phyloP scores from a whole-genome alignment of 2,797 vertebrate genomes.

The Anguilla anguilla region DNA sequence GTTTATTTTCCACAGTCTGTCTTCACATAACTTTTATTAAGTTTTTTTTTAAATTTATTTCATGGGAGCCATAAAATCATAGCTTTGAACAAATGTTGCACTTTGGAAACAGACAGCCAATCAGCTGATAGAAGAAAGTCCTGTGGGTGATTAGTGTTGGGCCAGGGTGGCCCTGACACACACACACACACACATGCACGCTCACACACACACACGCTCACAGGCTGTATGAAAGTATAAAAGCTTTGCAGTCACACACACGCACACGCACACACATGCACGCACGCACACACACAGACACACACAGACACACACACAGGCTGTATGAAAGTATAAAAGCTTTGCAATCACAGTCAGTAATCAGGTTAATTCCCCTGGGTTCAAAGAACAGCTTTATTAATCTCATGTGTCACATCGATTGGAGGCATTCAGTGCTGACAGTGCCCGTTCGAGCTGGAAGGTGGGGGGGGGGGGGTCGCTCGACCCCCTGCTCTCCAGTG shows the following conservation, averaged over 20 bases:
- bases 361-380: not conserved
- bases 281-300: not conserved
- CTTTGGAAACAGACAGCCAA: not conserved
- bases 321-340: not conserved
- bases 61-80: not conserved
- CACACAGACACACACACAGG: not conserved
- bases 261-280: not conserved
- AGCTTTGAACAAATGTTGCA: constrained; percentile 1
- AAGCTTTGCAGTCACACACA: not conserved
- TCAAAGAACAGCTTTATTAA: constrained; percentile 49
- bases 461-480: not conserved
- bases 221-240: not conserved
- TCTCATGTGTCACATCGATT: constrained; percentile 59
- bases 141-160: not conserved
- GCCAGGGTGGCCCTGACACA: not conserved
- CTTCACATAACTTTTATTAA: not conserved
- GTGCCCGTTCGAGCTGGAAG: constrained; percentile 48
- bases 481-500: not conserved
- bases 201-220: not conserved
- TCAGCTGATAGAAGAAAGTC: not conserved
- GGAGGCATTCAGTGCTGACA: constrained; percentile 63
- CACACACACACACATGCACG: not conserved
- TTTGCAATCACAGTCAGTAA: not conserved
- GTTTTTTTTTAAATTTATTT: not conserved
- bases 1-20: not conserved